phyloP scores from a whole-genome alignment of 2,888 invertebrate species.

The Creontiades dilutus region DNA sequence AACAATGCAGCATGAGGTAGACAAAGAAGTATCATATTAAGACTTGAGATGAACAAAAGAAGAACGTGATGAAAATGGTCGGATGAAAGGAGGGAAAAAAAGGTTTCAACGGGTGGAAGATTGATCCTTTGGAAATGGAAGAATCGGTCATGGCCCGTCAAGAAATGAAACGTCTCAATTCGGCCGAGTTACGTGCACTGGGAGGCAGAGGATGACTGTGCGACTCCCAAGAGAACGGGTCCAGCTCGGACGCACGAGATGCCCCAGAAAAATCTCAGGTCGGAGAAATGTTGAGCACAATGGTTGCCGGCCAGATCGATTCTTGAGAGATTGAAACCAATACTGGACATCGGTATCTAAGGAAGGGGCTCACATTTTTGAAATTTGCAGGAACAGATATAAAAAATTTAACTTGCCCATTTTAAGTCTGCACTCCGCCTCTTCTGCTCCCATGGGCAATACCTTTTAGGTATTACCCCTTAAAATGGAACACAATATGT shows the following conservation, averaged over 20 bases:
- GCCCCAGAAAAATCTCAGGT: conserved; percentile 11
- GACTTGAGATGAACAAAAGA: not conserved
- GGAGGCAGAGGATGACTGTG: conserved; percentile 38
- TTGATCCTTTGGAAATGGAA: conserved; percentile 47
- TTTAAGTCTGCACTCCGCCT: no score
- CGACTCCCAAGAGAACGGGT: conserved; percentile 6
- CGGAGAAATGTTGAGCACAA: conserved; percentile 13
- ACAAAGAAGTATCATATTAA: not conserved
- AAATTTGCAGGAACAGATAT: no score
- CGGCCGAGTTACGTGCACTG: conserved; percentile 42
- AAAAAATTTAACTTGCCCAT: no score
- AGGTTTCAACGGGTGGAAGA: conserved; percentile 30
- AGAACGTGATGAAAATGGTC: not conserved
- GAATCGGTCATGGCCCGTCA: conserved; percentile 59
- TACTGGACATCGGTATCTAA: not conserved
- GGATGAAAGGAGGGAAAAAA: not conserved
- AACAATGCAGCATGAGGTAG: no score
- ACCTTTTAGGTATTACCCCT: no score
- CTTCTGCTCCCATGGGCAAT: no score
- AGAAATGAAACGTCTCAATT: conserved; percentile 60
- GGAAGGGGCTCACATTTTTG: no score
- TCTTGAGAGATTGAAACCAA: not conserved
- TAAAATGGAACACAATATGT: no score
- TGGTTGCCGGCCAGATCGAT: not conserved
- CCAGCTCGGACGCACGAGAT: not conserved